Conservation (phyloP, 2,797 vertebrate species). For the Chelonia mydas region DNA sequence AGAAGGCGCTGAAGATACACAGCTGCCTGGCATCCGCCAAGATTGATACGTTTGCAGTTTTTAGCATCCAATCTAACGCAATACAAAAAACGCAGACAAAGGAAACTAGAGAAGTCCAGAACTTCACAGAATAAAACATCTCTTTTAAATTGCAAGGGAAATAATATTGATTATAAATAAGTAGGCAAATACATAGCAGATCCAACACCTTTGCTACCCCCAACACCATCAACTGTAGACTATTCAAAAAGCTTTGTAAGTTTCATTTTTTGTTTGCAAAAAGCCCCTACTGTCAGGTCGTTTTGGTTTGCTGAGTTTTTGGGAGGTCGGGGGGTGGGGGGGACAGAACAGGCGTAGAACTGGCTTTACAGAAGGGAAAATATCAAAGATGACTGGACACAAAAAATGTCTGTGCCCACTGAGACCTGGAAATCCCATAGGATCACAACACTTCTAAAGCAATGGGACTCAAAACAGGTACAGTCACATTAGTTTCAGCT, state of each 20-base stretch:
- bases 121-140: background rate
- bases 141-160: background rate
- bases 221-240: background rate
- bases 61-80: slow-evolving; percentile 89
- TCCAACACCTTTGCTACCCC: background rate
- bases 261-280: background rate
- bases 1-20: slow-evolving; percentile 95
- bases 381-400: background rate
- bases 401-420: background rate
- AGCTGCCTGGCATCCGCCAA: slow-evolving; percentile 93
- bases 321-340: background rate
- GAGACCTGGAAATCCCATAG: background rate
- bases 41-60: slow-evolving; percentile 94
- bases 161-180: background rate
- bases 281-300: background rate
- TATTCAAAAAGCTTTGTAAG: background rate
- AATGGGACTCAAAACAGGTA: background rate
- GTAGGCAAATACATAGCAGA: background rate
- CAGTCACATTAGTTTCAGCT: background rate
- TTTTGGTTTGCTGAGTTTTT: background rate
- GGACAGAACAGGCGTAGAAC: too few species aligned
- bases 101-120: fast-evolving
- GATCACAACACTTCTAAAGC: background rate
- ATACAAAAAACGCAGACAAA: background rate
- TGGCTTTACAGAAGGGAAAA: too few species aligned